These are phyloP conservation scores for Nasonovia ribisnigri DNA, from an alignment of 2,888 invertebrate species.

Conservation along the genomic window DNA sequence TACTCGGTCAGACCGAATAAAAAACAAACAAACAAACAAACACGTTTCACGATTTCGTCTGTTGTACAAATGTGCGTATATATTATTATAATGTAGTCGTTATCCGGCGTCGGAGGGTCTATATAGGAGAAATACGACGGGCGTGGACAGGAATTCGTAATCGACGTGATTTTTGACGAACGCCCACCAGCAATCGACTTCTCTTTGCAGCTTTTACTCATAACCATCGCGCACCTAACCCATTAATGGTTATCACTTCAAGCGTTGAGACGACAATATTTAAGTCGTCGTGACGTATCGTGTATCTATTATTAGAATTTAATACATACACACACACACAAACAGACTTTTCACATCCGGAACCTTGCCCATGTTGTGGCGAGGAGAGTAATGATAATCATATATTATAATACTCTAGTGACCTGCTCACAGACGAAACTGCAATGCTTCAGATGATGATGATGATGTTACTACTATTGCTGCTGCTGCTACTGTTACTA, in stretches of 20 bases:
- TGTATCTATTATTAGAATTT: not conserved
- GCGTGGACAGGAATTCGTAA: conserved; percentile 36
- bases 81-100: not conserved
- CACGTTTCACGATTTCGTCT: conserved; percentile 24
- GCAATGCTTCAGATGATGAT: not conserved
- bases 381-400: not conserved
- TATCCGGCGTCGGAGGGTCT: not conserved
- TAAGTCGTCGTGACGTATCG: not conserved
- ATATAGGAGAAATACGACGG: not conserved
- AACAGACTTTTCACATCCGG: not conserved
- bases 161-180: conserved; percentile 14
- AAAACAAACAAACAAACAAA: conserved; percentile 2
- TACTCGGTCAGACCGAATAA: conserved; percentile 5
- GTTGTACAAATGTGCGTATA: not conserved
- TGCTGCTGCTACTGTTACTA: not conserved
- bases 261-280: not conserved
- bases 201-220: not conserved
- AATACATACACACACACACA: not conserved
- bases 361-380: not conserved
- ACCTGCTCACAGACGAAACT: not conserved
- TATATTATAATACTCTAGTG: not conserved
- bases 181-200: not conserved
- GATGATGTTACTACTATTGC: not conserved
- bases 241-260: not conserved
- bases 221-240: not conserved